Base-by-base conservation (phyloP, 1,140 invertebrate species). In the Plodia interpunctella region DNA sequence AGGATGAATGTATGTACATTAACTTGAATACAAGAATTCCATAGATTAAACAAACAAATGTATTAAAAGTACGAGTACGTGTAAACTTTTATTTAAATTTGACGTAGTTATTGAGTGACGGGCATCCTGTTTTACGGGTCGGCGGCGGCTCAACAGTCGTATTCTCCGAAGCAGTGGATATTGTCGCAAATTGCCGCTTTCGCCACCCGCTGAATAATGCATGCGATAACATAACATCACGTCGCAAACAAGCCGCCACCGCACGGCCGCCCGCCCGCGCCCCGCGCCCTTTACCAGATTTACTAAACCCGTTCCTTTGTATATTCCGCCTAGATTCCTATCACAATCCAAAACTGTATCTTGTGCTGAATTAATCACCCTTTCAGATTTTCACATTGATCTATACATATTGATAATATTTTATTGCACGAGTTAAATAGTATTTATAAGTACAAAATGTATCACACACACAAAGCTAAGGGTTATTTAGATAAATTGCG, bases 161-260 rank as follows among this genome's bases (percentile, higher is more conserved):
- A 72, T 87, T 87, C 86, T 79, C 76, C 78, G 84, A 88, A 87
- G 78, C 83, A 68, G 76, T 85, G 86, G 80, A 88, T 87, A 88
- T 87, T 83, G 86, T 88, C 83, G 84, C 86, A 88, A 86, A 88
- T 88, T 85, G 81, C 83, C 79, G 86, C 86, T 88, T 88, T 88
- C 86, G 86, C 86, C 84, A 74, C 75, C 76, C 75, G 76, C 75
- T 89, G 87, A 85, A 89, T 89, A 81, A 89, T 87, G 79, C 80
- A 89, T 89, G 82, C 76, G 83, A 87, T 85, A 87, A 80, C 80
- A 87, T 88, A 87, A 81, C 83, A 83, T 88, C 83, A 87, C 83
- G 78, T 87, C 77, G 72, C 70, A 71, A 69, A 25, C 55, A 32
- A 32, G 30, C 30, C 13, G 28, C 57, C 35, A 50, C 58, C 54